These are phyloP conservation scores for Calephelis virginiensis DNA, from an alignment of 1,140 invertebrate species.

Conservation along the genomic window DNA sequence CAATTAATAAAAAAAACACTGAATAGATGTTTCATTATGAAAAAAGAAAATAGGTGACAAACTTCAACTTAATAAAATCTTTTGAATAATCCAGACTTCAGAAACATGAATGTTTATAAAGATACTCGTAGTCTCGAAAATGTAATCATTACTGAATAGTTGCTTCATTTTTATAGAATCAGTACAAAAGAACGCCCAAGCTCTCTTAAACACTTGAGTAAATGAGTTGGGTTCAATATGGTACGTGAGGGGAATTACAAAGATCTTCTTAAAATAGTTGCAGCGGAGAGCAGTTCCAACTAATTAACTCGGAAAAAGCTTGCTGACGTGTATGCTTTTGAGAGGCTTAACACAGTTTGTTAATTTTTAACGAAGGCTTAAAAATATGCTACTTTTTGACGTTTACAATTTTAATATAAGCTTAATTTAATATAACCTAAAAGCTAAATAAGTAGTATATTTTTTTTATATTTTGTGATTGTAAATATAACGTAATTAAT, in stretches of 20 bases:
- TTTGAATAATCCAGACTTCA: no score
- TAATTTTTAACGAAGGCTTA: neutral
- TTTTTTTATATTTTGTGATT: no score
- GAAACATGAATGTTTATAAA: no score
- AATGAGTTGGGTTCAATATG: conserved; percentile 21
- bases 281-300: conserved; percentile 13
- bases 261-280: conserved; percentile 22
- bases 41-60: no score
- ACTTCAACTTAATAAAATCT: no score
- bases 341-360: conserved; percentile 11
- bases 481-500: no score
- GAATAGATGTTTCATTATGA: no score
- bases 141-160: neutral
- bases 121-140: no score
- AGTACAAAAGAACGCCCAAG: conserved; percentile 12
- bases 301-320: conserved; percentile 21
- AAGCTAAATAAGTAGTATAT: no score
- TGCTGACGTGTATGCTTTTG: conserved; percentile 5
- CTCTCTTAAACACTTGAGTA: conserved; percentile 19
- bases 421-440: no score
- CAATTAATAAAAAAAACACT: no score
- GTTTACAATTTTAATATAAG: neutral
- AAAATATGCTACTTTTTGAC: conserved; percentile 1
- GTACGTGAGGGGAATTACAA: conserved; percentile 21
- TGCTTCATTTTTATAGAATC: neutral